These are phyloP conservation scores for Leptobrachium ailaonicum DNA, from an alignment of 2,113 vertebrate species.

Conservation along the genomic window DNA sequence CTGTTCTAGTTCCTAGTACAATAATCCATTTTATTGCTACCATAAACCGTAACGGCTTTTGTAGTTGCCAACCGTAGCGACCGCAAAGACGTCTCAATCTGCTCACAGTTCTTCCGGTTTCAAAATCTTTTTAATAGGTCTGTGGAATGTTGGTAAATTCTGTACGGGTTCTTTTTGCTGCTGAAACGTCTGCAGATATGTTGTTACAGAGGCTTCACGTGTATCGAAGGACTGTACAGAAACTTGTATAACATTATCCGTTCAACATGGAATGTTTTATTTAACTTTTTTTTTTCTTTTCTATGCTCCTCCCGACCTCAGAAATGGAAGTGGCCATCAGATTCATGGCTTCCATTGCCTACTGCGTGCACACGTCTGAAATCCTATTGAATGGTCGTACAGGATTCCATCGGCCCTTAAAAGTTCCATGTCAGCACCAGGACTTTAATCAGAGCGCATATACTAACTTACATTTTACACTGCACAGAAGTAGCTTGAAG, in stretches of 20 bases:
- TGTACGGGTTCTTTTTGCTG: slow-evolving; percentile 13
- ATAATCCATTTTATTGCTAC: not conserved
- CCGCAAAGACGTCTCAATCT: not conserved
- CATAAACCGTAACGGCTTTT: not conserved
- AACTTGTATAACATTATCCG: not conserved
- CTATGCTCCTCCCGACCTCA: not conserved
- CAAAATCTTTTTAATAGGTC: slow-evolving; percentile 14
- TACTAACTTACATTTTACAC: slow-evolving; percentile 11
- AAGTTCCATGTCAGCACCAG: too few species aligned
- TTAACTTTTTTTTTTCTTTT: not conserved
- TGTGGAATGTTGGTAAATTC: slow-evolving; percentile 2
- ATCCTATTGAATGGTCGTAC: too few species aligned
- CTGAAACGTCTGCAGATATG: slow-evolving; percentile 24
- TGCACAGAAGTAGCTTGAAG: not conserved
- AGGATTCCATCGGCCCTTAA: too few species aligned
- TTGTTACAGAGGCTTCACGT: slow-evolving; percentile 33
- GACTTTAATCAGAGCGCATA: not conserved
- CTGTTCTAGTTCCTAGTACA: not conserved
- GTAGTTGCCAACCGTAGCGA: slow-evolving; percentile 20
- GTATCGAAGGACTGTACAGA: slow-evolving; percentile 4
- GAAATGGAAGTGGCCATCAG: too few species aligned
- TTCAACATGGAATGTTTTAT: not conserved
- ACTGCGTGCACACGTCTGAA: too few species aligned
- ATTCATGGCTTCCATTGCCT: too few species aligned
- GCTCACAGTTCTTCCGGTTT: not conserved